Evolutionary conservation across 2,113 vertebrate species (phyloP).

Genomic region (Phainopepla nitens): DNA sequence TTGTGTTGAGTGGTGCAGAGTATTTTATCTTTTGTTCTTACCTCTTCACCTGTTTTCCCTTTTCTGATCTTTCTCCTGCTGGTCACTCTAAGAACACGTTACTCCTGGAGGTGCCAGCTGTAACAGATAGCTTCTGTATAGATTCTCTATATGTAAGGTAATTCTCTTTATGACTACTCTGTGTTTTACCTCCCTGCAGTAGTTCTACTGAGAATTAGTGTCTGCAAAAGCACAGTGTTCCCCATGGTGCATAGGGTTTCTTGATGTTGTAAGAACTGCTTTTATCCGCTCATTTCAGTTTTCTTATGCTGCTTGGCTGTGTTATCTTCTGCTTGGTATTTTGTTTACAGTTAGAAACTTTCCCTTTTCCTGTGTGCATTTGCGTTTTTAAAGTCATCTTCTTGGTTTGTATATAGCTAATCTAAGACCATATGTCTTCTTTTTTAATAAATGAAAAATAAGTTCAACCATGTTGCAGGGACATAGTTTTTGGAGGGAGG

Average conservation of each 20-base stretch:
- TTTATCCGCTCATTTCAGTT: background rate
- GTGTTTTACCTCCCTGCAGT: constrained; percentile 20
- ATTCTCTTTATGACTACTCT: constrained; percentile 50
- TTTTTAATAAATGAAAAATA: background rate
- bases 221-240: background rate
- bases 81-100: constrained; percentile 61
- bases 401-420: background rate
- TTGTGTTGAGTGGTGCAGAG: background rate
- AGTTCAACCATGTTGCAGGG: background rate
- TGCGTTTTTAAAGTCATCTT: background rate
- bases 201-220: background rate
- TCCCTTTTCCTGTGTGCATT: background rate
- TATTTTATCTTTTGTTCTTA: constrained; percentile 39
- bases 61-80: constrained; percentile 58
- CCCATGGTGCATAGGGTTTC: background rate
- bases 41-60: constrained; percentile 53
- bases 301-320: background rate
- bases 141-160: constrained; percentile 63
- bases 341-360: background rate
- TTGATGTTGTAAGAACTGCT: background rate
- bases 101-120: constrained; percentile 63
- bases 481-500: background rate
- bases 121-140: constrained; percentile 63
- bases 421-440: background rate
- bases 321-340: background rate